Percentiles rank a stretch among this genome's conserved stretches.
phyloP scores from a whole-genome alignment of 2,888 invertebrate species.

The Pachymerium ferrugineum region DNA sequence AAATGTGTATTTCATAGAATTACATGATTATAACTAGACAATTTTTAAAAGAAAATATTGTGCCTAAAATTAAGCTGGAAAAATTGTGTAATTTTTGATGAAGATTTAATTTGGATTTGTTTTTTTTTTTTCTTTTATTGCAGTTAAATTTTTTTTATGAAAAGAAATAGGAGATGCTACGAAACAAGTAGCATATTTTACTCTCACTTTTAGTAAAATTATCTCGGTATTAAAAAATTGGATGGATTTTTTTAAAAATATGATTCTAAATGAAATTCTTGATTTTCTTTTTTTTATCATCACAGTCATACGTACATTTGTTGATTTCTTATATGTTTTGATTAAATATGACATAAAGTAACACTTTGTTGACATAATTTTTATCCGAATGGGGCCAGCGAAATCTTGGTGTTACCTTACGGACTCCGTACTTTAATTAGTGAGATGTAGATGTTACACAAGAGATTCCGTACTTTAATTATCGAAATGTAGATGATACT shows the following conservation, averaged over 20 bases:
- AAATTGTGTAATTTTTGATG: background rate
- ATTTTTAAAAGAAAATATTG: background rate
- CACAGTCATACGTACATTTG: conserved; percentile 17
- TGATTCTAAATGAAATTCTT: too few species aligned
- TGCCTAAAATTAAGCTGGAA: conserved; percentile 7
- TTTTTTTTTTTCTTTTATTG: background rate
- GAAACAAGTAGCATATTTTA: background rate
- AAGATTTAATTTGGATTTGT: background rate
- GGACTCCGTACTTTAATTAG: too few species aligned
- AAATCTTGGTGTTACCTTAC: too few species aligned
- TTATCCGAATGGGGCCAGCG: too few species aligned
- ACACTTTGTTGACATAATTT: too few species aligned
- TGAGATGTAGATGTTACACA: too few species aligned
- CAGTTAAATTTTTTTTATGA: background rate
- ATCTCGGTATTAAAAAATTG: conserved; percentile 24
- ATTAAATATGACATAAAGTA: background rate
- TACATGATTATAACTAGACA: background rate
- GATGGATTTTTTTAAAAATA: background rate
- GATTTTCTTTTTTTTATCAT: background rate
- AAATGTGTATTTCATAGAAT: background rate
- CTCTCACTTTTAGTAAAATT: conserved; percentile 1
- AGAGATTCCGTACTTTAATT: too few species aligned
- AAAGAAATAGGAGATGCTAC: background rate
- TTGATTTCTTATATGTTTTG: background rate
- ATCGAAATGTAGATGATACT: too few species aligned